Percentiles rank a stretch among this genome's conserved stretches.
Evolutionary conservation across 1,140 invertebrate species (phyloP).

Genomic region (Ericerus pela): DNA sequence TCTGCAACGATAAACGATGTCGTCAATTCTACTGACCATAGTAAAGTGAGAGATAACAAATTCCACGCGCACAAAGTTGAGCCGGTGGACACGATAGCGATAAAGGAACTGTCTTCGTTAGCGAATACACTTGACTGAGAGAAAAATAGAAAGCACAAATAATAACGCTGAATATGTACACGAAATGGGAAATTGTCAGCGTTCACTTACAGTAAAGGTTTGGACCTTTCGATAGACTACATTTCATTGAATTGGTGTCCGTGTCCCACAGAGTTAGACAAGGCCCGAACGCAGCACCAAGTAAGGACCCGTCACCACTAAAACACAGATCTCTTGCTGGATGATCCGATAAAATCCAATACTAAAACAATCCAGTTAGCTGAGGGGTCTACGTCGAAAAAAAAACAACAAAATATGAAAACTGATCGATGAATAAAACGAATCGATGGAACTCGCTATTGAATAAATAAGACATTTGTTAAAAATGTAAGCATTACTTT

Average conservation of each 20-base stretch:
- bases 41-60: constrained; percentile 44
- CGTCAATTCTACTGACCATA: constrained; percentile 41
- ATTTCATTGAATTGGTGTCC: constrained; percentile 16
- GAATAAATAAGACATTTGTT: neutral
- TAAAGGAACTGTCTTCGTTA: constrained; percentile 42
- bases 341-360: constrained; percentile 45
- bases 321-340: constrained; percentile 42
- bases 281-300: constrained; percentile 53
- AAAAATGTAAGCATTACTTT: constrained; percentile 2
- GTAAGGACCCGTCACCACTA: constrained; percentile 56
- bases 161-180: neutral
- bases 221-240: constrained; percentile 16
- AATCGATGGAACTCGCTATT: neutral
- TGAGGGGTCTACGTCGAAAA: constrained; percentile 32
- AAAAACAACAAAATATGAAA: constrained; percentile 21
- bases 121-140: constrained; percentile 48
- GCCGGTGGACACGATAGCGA: constrained; percentile 42
- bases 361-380: constrained; percentile 47
- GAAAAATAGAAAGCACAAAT: neutral
- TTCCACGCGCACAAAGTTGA: constrained; percentile 52
- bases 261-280: constrained; percentile 52
- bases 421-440: constrained; percentile 11
- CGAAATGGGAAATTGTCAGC: constrained; percentile 2
- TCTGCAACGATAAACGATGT: constrained; percentile 39
- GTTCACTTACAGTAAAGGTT: constrained; percentile 17